These are phyloP conservation scores for Blomia tropicalis DNA, from an alignment of 2,888 invertebrate genomes.

Conservation along the genomic window DNA sequence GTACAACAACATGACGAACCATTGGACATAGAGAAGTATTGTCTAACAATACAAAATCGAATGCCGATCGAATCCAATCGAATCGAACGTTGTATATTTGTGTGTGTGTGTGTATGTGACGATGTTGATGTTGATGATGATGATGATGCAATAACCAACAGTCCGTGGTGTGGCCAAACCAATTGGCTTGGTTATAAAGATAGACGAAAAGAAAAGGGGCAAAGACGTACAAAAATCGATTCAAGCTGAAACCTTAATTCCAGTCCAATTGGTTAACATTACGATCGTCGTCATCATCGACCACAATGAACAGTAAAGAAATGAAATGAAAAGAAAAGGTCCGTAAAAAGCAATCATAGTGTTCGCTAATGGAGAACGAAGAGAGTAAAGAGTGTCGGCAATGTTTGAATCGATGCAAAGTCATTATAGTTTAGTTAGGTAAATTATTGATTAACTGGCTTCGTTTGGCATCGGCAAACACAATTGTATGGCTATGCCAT, in stretches of 20 bases:
- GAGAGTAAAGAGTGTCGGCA: too few species aligned
- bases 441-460: slow-evolving; percentile 4
- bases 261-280: neutral
- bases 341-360: neutral
- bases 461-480: too few species aligned
- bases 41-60: neutral
- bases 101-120: too few species aligned
- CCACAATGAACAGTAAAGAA: too few species aligned
- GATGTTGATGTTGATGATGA: too few species aligned
- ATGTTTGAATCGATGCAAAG: neutral
- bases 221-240: neutral
- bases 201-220: neutral
- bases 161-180: too few species aligned
- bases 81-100: too few species aligned
- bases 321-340: too few species aligned
- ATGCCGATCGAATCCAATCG: neutral
- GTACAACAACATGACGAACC: neutral
- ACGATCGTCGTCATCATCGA: too few species aligned
- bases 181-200: neutral
- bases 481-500: neutral
- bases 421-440: slow-evolving; percentile 2
- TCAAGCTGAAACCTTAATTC: neutral
- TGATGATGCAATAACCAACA: too few species aligned
- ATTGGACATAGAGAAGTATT: neutral
- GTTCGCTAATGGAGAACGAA: too few species aligned